phyloP scores from a whole-genome alignment of 2,113 vertebrate species.

The Stegostoma tigrinum region DNA sequence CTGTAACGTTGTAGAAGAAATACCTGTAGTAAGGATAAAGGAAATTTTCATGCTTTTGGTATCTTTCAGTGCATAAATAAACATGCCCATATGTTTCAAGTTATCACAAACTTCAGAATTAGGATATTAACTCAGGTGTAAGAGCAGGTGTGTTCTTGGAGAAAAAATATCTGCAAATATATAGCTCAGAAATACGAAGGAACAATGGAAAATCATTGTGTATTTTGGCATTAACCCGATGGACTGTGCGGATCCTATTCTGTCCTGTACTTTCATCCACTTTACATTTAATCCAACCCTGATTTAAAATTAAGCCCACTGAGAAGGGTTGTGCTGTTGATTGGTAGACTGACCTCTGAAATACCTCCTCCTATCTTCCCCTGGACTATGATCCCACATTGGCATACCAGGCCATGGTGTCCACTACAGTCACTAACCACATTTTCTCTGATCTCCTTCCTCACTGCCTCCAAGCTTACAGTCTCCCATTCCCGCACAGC shows the following conservation, averaged over 20 bases:
- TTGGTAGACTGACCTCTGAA: no score
- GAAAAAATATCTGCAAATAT: not conserved
- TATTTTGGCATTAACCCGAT: not conserved
- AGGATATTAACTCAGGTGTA: not conserved
- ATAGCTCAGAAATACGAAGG: not conserved
- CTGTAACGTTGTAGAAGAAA: no score
- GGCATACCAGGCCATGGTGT: no score
- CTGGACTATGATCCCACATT: no score
- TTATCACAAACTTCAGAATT: not conserved
- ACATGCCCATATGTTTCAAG: not conserved
- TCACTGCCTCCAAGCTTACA: no score
- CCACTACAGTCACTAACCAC: no score
- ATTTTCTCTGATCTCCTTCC: no score
- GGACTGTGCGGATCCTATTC: not conserved
- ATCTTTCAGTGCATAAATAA: not conserved
- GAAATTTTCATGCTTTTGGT: not conserved
- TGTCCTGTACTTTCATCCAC: not conserved
- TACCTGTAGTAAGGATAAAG: not conserved
- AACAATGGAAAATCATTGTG: not conserved
- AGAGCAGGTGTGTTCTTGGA: not conserved
- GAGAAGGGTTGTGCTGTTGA: no score
- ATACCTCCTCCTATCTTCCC: no score
- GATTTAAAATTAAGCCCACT: no score
- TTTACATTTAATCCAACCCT: not conserved
- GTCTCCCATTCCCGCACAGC: no score